Evolutionary conservation across 2,888 invertebrate species (phyloP), one percentile per base, ranked within the genome.

Genomic region (Salticus scenicus): DNA sequence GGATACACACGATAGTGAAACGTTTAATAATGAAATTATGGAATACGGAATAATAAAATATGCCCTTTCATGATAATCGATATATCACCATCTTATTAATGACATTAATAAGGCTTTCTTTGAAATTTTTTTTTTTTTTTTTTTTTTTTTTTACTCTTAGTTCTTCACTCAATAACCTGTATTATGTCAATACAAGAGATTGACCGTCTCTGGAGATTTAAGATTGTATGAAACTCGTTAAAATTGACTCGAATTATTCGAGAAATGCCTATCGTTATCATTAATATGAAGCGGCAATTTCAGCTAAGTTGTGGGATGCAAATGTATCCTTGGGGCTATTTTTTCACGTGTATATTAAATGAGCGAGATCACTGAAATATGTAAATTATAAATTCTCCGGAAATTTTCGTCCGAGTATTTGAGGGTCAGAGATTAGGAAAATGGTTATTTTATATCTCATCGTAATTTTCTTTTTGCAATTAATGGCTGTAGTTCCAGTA

Each of bases 11-110:
- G 72, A 77, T 63, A 77, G 77, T 82, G 83, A 72, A 30, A 73
- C 83, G 83, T 83, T 83, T 83, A 83, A 83, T 83, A 83, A 83
- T 83, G 83, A 83, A 83, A 83, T 83, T 83, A 83, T 83, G 83
- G 83, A 83, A 82, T 82, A 75, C 82, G 70, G 75, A 82, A 83
- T 83, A 83, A 83, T 83, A 83, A 76, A 83, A 83, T 83, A 83
- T 83, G 83, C 83, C 77, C 76, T 83, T 83, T 83, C 63, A 77
- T 71, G 47, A 77, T 83, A 83, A 83, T 83, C 83, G 83, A 83
- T 66, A 66, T 77, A 76, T 83, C 83, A 72, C 76, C 64, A 77
- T 27, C 47, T 71, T 75, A 77, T 83, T 83, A 83, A 83, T 83
- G 83, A 71, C 72, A 76, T 83, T 77, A 83, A 77, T 83, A 83